Evolutionary conservation across 2,113 vertebrate species (phyloP).

Genomic region (Sula dactylatra): DNA sequence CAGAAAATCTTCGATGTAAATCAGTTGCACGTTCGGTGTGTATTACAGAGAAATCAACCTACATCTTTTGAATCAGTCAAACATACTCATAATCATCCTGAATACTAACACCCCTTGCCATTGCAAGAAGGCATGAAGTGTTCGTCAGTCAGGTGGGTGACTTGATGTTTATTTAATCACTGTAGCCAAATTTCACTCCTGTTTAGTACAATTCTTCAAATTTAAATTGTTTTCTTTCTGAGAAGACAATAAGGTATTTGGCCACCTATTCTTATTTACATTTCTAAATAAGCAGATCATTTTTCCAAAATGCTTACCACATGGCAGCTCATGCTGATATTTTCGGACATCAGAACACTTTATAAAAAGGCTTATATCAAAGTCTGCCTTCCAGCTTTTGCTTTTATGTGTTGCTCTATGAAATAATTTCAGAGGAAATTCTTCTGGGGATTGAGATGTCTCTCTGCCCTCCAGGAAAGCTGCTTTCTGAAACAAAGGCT

Average conservation of each 20-base stretch:
- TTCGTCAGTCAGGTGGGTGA: not conserved
- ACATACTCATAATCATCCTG: not conserved
- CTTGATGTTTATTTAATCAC: not conserved
- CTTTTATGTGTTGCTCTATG: not conserved
- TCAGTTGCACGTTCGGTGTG: not conserved
- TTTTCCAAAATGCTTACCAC: not conserved
- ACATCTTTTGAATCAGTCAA: not conserved
- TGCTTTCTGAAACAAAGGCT: conserved; percentile 4
- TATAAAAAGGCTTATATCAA: conserved; percentile 1
- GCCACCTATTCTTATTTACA: not conserved
- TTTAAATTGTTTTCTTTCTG: not conserved
- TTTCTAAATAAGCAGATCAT: not conserved
- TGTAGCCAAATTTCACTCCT: not conserved
- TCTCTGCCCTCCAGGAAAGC: conserved; percentile 25
- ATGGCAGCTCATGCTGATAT: not conserved
- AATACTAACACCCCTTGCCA: not conserved
- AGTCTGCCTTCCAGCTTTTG: conserved; percentile 12
- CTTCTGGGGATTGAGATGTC: not conserved
- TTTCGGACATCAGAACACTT: conserved; percentile 19
- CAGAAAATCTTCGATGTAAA: not conserved
- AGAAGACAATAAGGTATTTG: not conserved
- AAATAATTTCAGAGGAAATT: conserved; percentile 29
- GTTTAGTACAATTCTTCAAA: not conserved
- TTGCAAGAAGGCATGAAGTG: not conserved
- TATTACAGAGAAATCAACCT: not conserved